Base-by-base conservation (phyloP, 92 coral and sea anemone genomes). In the Pocillopora meandrina region DNA sequence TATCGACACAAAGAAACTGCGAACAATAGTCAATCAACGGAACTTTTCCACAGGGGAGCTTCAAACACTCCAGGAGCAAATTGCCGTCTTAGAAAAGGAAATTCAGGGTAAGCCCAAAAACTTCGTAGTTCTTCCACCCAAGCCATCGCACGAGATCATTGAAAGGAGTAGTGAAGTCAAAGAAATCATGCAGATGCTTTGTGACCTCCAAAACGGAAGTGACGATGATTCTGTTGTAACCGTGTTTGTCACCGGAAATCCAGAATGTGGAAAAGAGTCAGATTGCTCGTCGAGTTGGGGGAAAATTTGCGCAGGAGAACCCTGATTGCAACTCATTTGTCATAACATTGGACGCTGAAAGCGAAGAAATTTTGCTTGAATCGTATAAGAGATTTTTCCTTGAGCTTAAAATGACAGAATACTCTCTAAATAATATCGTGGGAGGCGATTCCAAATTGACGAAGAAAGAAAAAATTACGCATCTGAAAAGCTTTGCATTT, bases 191-290 rank as follows among this genome's bases (percentile, higher is more conserved):
- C 74, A 70, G 21, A 72, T 20, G 82, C 52, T 81, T 20, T 71
- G 20, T 8, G 34, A 82, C 19, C 72, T 85, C 10, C 66, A 52
- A 57, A 34, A 59, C 10, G 60, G 76, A 61, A 86, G 36, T 67
- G 75, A 33, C 2, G 81, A 77, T 12, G 81, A 17, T 33, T 36
- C 57, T 11, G 65, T 86, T 75, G 21, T 70, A 17, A 71, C 80
- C 10, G 57, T 90, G 36, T 90, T 70, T 76, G 61, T 77, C 26
- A 71, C 78, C 56, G 93, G 93, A 4, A 86, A 82, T 65, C 84
- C 91, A 19, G 91, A 88, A 11, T 76, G 91, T 78, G 91, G 91
- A 26, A 42, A 88, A 88, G 72, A 76, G 87, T 67, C 81, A 83
- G 61, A 56, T 64, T 10, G 82, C 84, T 14, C 33, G 77, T 42